Conservation (phyloP, 2,797 vertebrate genomes). For the Protonibea diacanthus region DNA sequence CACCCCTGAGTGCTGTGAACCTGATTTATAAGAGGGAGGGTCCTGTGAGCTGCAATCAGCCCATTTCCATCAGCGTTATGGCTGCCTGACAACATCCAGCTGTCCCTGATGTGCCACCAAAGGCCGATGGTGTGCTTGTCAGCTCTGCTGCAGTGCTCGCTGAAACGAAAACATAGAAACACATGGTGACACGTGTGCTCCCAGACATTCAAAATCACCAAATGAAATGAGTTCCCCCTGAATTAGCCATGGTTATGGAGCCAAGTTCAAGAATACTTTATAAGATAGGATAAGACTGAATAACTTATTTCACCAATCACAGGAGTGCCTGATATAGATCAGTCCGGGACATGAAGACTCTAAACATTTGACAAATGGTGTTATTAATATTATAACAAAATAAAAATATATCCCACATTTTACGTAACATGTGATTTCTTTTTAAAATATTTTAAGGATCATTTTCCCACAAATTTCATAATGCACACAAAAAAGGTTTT, state of each 20-base stretch:
- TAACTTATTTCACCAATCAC: not conserved
- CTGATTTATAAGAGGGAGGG: constrained; percentile 80
- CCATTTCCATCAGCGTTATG: constrained; percentile 80
- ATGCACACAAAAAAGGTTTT: not conserved
- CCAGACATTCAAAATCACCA: constrained; percentile 20
- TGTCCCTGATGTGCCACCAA: constrained; percentile 77
- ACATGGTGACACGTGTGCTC: constrained; percentile 23
- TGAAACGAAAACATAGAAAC: constrained; percentile 46
- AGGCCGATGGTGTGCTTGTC: constrained; percentile 65
- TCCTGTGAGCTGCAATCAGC: constrained; percentile 74
- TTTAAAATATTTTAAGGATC: not conserved
- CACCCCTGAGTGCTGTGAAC: constrained; percentile 61
- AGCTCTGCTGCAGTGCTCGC: constrained; percentile 61
- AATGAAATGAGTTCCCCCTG: constrained; percentile 9
- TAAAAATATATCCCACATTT: not conserved
- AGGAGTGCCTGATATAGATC: not conserved
- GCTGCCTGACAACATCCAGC: constrained; percentile 82
- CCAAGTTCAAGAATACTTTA: not conserved
- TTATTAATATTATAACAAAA: not conserved
- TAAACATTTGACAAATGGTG: not conserved
- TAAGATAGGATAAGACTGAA: not conserved
- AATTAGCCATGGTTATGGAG: not conserved
- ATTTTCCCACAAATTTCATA: not conserved
- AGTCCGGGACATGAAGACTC: not conserved
- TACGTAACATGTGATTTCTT: not conserved